Conservation (phyloP, 2,888 invertebrate genomes). For the Mesoligia furuncula region DNA sequence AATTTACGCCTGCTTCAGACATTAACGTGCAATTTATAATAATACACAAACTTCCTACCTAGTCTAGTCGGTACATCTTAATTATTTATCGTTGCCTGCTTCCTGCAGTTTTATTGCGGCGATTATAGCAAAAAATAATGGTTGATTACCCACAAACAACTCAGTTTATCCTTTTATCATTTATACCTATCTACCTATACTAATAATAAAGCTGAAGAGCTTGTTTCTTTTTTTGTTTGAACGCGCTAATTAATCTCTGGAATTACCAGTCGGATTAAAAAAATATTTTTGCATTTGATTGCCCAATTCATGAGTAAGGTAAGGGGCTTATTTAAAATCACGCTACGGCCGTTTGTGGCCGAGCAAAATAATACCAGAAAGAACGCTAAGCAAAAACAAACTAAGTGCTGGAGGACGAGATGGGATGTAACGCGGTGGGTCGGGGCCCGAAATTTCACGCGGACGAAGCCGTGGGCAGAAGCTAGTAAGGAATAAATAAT, state of each 20-base stretch:
- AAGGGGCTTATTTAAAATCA: not conserved
- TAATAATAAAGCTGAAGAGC: not conserved
- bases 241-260: not conserved
- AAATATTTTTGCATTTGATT: not conserved
- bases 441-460: not conserved
- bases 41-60: not conserved
- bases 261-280: not conserved
- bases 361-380: not conserved
- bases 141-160: constrained; percentile 24
- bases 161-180: constrained; percentile 1
- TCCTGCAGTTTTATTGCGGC: constrained; percentile 41
- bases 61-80: constrained; percentile 20
- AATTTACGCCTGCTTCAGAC: constrained; percentile 15
- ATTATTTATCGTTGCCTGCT: constrained; percentile 37
- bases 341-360: not conserved
- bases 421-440: not conserved
- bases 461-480: not conserved
- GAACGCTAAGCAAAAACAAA: not conserved
- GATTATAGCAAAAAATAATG: constrained; percentile 38
- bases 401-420: not conserved
- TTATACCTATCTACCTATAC: not conserved
- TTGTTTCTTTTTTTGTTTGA: not conserved
- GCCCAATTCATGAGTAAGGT: not conserved
- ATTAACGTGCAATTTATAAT: constrained; percentile 39
- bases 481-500: too few species aligned